Conservation (phyloP, 2,888 invertebrate genomes). For the Chrysotoxum bicinctum region DNA sequence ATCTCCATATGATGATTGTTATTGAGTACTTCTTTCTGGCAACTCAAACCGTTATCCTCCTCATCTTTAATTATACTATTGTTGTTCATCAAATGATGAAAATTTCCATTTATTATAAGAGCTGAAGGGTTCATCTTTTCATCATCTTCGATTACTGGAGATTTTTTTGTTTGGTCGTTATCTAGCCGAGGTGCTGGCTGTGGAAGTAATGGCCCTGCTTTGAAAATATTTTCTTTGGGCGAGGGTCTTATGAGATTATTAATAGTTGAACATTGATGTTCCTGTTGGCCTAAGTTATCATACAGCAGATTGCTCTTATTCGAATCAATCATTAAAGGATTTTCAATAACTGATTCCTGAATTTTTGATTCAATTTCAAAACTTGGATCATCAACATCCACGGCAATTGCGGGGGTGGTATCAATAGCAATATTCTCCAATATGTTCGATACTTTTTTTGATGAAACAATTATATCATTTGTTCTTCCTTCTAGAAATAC, state of each 20-base stretch:
- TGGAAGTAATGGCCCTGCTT: neutral
- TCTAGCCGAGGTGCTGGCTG: neutral
- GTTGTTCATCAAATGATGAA: constrained; percentile 50
- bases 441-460: neutral
- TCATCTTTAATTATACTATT: constrained; percentile 52
- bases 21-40: constrained; percentile 6
- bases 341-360: neutral
- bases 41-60: neutral
- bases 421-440: neutral
- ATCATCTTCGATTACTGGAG: neutral
- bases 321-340: neutral
- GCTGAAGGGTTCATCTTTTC: neutral
- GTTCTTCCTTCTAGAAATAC: neutral
- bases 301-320: neutral
- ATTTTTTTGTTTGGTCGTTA: neutral
- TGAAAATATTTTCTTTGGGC: neutral
- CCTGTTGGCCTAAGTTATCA: neutral
- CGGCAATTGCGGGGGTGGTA: neutral
- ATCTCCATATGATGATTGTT: constrained; percentile 30
- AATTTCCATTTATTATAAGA: constrained; percentile 36
- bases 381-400: neutral
- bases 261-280: neutral
- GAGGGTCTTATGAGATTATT: neutral
- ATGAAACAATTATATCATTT: neutral
- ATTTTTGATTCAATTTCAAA: neutral